Evolutionary conservation across 2,797 vertebrate genomes (phyloP).

Genomic region (Amblyraja radiata): DNA sequence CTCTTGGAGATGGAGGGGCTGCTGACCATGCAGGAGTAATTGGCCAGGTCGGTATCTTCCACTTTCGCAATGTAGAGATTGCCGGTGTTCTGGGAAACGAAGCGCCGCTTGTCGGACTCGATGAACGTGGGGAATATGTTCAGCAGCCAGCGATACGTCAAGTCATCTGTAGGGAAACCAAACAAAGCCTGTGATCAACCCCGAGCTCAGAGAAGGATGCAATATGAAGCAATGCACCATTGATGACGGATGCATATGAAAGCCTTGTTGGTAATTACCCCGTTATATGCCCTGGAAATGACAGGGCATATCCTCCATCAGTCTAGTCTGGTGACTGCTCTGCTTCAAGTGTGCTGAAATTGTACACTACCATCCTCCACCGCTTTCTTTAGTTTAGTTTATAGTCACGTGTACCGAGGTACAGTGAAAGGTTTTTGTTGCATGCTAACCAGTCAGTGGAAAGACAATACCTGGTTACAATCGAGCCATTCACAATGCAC

Average conservation of each 20-base stretch:
- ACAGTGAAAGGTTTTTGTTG: too few species aligned
- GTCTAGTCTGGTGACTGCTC: too few species aligned
- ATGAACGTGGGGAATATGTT: constrained; percentile 94
- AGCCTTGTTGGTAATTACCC: too few species aligned
- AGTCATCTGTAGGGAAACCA: constrained; percentile 62
- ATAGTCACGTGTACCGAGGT: too few species aligned
- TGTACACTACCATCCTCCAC: too few species aligned
- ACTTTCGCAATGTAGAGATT: constrained; percentile 97
- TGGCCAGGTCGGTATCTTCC: constrained; percentile 79
- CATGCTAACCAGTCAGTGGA: too few species aligned
- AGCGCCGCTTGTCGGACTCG: constrained; percentile 77
- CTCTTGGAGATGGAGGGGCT: constrained; percentile 92
- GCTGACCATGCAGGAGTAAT: constrained; percentile 93
- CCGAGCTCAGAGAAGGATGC: not conserved
- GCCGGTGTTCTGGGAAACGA: constrained; percentile 86
- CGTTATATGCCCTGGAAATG: too few species aligned
- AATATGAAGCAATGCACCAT: not conserved
- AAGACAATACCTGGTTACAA: too few species aligned
- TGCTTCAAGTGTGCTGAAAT: too few species aligned
- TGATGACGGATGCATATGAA: not conserved
- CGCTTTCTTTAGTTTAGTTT: too few species aligned
- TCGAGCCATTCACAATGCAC: too few species aligned
- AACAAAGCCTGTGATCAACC: not conserved
- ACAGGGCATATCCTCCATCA: too few species aligned
- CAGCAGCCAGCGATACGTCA: constrained; percentile 94